Evolutionary conservation across 2,888 invertebrate genomes (phyloP).

Genomic region (Lasioglossum lativentre): DNA sequence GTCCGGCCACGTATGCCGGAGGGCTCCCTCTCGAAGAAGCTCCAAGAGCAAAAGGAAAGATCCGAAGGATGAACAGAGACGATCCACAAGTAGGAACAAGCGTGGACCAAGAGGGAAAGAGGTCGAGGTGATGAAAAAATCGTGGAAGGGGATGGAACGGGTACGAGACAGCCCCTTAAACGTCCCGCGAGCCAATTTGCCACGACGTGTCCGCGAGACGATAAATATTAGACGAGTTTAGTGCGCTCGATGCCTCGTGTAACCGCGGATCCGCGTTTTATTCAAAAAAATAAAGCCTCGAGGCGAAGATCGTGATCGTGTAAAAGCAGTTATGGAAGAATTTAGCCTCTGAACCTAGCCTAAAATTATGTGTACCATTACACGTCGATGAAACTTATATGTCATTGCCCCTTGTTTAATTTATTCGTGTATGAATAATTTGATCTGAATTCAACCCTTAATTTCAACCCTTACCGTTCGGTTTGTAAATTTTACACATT

Average conservation of each 20-base stretch:
- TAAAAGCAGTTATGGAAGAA: not conserved
- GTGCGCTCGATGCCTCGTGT: not conserved
- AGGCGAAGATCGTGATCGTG: not conserved
- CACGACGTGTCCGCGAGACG: slow-evolving; percentile 75
- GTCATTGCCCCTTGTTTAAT: no score
- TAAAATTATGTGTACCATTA: not conserved
- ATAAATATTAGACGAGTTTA: slow-evolving; percentile 75
- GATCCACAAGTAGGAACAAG: not conserved
- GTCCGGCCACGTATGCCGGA: slow-evolving; percentile 78
- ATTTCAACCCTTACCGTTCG: not conserved
- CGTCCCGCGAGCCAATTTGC: slow-evolving; percentile 78
- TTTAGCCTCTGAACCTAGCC: not conserved
- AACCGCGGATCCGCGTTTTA: not conserved
- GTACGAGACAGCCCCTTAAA: slow-evolving; percentile 68
- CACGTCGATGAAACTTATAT: no score
- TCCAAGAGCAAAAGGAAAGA: slow-evolving; percentile 66
- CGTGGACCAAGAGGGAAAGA: slow-evolving; percentile 46
- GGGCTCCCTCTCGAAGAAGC: slow-evolving; percentile 74
- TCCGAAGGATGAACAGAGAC: slow-evolving; percentile 29
- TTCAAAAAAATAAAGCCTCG: not conserved
- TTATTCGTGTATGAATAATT: not conserved
- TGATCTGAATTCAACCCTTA: not conserved
- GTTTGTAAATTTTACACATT: no score
- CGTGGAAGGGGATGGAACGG: slow-evolving; percentile 58
- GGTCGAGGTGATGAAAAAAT: slow-evolving; percentile 63